Base-by-base conservation (phyloP, 2,113 vertebrate genomes). In the Gadus macrocephalus region DNA sequence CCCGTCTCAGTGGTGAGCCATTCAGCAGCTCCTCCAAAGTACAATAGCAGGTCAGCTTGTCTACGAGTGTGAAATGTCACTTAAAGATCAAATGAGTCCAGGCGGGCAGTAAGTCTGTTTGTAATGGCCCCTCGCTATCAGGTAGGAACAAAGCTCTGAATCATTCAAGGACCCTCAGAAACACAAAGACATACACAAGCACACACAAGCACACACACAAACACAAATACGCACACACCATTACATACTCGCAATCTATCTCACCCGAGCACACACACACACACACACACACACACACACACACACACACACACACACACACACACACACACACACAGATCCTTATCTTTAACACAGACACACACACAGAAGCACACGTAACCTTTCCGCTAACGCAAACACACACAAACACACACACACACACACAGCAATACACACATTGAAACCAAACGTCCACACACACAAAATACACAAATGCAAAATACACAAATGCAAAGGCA, bases 121-220 rank as follows among this genome's bases (percentile, higher is more conserved):
- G 53, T 64, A 27, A 63, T 70, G 64, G 64, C 25, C n/a, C 15
- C 16, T 22, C 58, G 6, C 42, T 49, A 49, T 72, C 16, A 62
- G 25, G 69, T 42, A 22, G 67, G 22, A 68, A 75, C 65, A 20
- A 75, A 55, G 69, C 56, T 66, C 22, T 15, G 67, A 16, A 53
- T 62, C 38, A 58, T 58, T 38, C 19, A 49, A 66, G 17, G 20
- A 17, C 19, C 28, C n/a, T 70, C 56, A 53, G 14, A 71, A 8
- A 15, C 49, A 17, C 42, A 71, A 25, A 61, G 14, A 38, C 15
- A 63, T 0, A 19, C 28, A 53, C 60, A 62, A 3, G 15, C 60
- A 5, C 60, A 62, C 22, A 62, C 22, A 58, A 72, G 73, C 59
- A 67, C 11, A 61, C 35, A 38, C 64, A 42, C 64, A 42, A 28